A percentile compares a stretch with the other conserved stretches of the same genome.
phyloP scores from a whole-genome alignment of 2,113 vertebrate genomes.

The Prietella phreatophila region DNA sequence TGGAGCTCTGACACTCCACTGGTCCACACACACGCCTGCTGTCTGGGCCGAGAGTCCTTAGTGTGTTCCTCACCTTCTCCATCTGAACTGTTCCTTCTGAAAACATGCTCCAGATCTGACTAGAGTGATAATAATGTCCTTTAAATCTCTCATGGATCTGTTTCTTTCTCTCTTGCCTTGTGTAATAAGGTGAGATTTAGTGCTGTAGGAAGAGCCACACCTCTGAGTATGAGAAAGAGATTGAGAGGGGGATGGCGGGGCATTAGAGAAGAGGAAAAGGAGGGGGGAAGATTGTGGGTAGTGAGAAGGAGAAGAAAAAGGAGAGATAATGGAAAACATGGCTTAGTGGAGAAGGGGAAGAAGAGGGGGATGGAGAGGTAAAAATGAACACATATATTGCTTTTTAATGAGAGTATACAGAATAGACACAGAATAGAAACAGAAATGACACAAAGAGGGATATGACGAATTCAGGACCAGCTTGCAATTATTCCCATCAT shows the following conservation, averaged over 20 bases:
- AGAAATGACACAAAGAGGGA: conserved; percentile 19
- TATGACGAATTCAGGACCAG: not conserved
- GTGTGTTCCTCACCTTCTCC: not conserved
- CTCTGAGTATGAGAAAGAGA: conserved; percentile 7
- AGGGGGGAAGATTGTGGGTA: not conserved
- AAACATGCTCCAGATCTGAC: conserved; percentile 8
- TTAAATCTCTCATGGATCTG: not conserved
- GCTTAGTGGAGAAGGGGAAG: conserved; percentile 4
- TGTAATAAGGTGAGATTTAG: conserved; percentile 26
- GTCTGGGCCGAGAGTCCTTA: not conserved
- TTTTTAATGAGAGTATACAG: conserved; percentile 49
- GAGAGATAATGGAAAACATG: not conserved
- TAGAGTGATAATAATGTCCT: not conserved
- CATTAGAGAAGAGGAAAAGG: conserved; percentile 15
- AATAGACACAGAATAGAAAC: not conserved
- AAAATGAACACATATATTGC: conserved; percentile 4
- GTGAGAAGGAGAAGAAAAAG: not conserved
- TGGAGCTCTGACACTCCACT: conserved; percentile 12
- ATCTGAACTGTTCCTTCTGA: not conserved
- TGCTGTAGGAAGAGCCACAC: conserved; percentile 16
- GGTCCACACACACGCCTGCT: conserved; percentile 9
- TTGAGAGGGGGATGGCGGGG: not conserved
- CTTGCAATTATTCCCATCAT: not conserved
- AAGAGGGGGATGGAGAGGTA: not conserved
- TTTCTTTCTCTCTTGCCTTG: conserved; percentile 1